Conservation (phyloP, 1,140 invertebrate genomes). For the Patella vulgata region DNA sequence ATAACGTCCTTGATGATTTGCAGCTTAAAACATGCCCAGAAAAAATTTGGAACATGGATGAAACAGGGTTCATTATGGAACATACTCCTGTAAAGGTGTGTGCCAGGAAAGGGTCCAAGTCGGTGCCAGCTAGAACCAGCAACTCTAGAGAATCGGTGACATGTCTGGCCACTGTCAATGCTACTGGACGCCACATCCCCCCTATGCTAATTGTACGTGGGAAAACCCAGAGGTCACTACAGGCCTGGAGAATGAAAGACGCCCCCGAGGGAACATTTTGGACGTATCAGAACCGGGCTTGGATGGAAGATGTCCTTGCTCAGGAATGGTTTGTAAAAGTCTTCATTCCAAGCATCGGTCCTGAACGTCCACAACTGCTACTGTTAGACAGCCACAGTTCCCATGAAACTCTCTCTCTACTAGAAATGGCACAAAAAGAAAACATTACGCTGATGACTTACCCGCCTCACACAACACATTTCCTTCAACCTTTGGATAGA, state of each 20-base stretch:
- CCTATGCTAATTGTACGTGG: constrained; percentile 34
- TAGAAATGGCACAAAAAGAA: constrained; percentile 30
- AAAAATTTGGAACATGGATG: constrained; percentile 38
- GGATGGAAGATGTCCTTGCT: constrained; percentile 35
- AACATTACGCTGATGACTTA: too few species aligned
- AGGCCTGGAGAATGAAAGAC: constrained; percentile 22
- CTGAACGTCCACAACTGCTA: constrained; percentile 36
- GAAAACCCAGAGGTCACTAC: constrained; percentile 23
- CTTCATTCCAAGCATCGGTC: too few species aligned
- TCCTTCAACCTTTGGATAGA: too few species aligned
- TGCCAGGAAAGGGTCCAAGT: constrained; percentile 15
- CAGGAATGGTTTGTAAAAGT: constrained; percentile 32
- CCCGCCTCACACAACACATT: too few species aligned
- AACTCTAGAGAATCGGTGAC: constrained; percentile 26
- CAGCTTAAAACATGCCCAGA: constrained; percentile 7
- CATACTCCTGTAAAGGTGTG: constrained; percentile 26
- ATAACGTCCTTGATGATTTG: constrained; percentile 8
- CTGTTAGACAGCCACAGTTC: constrained; percentile 31
- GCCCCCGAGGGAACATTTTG: constrained; percentile 23
- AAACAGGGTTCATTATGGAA: constrained; percentile 30
- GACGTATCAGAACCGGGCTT: constrained; percentile 33
- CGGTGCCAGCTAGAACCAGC: constrained; percentile 19
- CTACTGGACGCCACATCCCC: constrained; percentile 15
- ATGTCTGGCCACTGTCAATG: constrained; percentile 34
- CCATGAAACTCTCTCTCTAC: constrained; percentile 33